Evolutionary conservation across 2,888 invertebrate genomes (phyloP).

Genomic region (Nesidiocoris tenuis): DNA sequence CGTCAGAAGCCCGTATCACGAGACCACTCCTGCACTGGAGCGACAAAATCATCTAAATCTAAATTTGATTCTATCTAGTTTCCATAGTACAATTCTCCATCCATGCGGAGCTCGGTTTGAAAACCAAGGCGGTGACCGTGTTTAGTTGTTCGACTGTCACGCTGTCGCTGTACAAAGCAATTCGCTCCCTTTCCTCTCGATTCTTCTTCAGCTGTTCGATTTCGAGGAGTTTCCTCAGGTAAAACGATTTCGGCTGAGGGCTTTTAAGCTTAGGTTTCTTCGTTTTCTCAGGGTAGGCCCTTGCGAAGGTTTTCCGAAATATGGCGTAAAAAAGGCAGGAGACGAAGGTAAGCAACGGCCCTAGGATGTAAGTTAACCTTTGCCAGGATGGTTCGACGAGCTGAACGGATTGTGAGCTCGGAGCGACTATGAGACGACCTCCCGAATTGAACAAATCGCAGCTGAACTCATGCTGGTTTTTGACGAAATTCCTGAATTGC

Average conservation of each 20-base stretch:
- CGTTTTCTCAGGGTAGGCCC: slow-evolving; percentile 6
- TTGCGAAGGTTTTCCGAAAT: slow-evolving; percentile 4
- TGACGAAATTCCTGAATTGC: slow-evolving; percentile 20
- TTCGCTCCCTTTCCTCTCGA: slow-evolving; percentile 42
- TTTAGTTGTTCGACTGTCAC: slow-evolving; percentile 43
- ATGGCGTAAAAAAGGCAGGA: slow-evolving; percentile 6
- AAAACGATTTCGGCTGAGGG: slow-evolving; percentile 44
- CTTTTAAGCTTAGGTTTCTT: background rate
- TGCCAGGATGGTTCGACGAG: no score
- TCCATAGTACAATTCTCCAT: no score
- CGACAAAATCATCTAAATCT: no score
- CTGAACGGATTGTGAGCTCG: background rate
- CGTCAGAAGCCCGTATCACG: no score
- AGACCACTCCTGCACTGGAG: no score
- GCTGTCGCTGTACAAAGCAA: no score
- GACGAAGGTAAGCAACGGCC: slow-evolving; percentile 1
- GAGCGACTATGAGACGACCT: slow-evolving; percentile 6
- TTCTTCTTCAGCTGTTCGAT: slow-evolving; percentile 44
- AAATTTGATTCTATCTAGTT: no score
- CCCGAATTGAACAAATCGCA: slow-evolving; percentile 15
- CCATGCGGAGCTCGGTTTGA: slow-evolving; percentile 45
- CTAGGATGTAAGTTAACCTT: background rate
- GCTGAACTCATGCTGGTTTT: slow-evolving; percentile 3
- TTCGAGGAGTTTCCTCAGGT: slow-evolving; percentile 47
- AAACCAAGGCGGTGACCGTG: slow-evolving; percentile 45